These are phyloP conservation scores for Chrysodeixis includens DNA, from an alignment of 2,888 invertebrate species.

Conservation along the genomic window DNA sequence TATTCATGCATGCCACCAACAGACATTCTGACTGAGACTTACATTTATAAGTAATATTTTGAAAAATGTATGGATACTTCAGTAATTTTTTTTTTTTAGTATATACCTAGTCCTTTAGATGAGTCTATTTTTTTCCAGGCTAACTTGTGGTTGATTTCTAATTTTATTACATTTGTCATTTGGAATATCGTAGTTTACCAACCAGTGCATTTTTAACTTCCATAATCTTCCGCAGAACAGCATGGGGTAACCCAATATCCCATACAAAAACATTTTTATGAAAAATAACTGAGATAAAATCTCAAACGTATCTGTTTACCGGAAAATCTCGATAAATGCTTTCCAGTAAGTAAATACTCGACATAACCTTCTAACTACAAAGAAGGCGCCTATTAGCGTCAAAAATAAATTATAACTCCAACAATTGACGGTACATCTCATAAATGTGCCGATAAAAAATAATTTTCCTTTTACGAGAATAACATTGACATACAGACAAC, in stretches of 20 bases:
- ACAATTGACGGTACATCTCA: conserved; percentile 13
- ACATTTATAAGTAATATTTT: not conserved
- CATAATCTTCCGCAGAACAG: too few relatives aligned
- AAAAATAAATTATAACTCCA: conserved; percentile 43
- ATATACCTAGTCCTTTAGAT: too few relatives aligned
- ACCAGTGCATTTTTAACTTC: too few relatives aligned
- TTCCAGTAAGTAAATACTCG: conserved; percentile 32
- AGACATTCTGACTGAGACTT: not conserved
- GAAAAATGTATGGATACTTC: not conserved
- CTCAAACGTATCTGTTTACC: conserved; percentile 15
- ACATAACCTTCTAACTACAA: conserved; percentile 20
- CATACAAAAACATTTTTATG: too few relatives aligned
- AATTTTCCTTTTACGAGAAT: conserved; percentile 37
- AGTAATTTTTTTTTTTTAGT: too few relatives aligned
- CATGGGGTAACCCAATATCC: too few relatives aligned
- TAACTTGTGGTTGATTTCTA: too few relatives aligned
- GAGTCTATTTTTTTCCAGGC: too few relatives aligned
- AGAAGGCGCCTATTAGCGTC: conserved; percentile 41
- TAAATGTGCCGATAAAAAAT: conserved; percentile 29
- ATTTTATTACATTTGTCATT: too few relatives aligned
- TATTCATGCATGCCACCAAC: not conserved
- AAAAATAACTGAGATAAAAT: not conserved
- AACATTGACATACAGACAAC: conserved; percentile 39
- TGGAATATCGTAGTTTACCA: too few relatives aligned
- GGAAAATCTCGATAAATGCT: conserved; percentile 24